A percentile compares a stretch with the other conserved stretches of the same genome.
phyloP scores from a whole-genome alignment of 2,888 invertebrate species.

The Melanchra persicariae region DNA sequence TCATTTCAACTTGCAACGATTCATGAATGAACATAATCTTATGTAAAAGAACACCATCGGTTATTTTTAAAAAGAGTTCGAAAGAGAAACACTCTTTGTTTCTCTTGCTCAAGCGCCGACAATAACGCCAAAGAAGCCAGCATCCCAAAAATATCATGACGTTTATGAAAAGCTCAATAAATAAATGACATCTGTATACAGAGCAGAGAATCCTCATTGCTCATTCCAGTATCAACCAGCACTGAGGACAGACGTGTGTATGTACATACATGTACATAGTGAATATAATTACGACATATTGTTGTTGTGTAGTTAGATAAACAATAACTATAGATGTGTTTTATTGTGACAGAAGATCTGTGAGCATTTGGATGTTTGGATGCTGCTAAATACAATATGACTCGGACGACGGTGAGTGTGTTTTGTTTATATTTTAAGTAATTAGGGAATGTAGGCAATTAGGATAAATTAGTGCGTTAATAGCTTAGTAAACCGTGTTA shows the following conservation, averaged over 20 bases:
- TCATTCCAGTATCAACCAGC: conserved; percentile 51
- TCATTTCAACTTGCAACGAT: neutral
- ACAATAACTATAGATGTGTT: conserved; percentile 50
- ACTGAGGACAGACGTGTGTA: conserved; percentile 40
- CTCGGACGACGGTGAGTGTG: conserved; percentile 49
- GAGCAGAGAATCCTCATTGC: conserved; percentile 31
- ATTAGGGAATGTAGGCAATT: neutral
- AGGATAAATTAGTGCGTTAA: neutral
- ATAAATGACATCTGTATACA: conserved; percentile 39
- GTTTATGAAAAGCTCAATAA: conserved; percentile 25
- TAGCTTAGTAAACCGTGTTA: neutral
- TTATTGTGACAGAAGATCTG: conserved; percentile 23
- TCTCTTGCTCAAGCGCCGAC: neutral
- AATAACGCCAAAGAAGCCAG: neutral
- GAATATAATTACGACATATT: conserved; percentile 41
- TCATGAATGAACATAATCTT: neutral
- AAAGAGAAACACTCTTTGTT: neutral
- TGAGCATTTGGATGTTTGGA: conserved; percentile 39
- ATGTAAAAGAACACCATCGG: neutral
- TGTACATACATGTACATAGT: conserved; percentile 10
- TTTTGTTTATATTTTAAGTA: neutral
- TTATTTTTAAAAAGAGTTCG: neutral
- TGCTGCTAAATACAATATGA: conserved; percentile 49
- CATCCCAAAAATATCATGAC: conserved; percentile 21
- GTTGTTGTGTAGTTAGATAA: conserved; percentile 36